These are phyloP conservation scores for Theretra japonica DNA, from an alignment of 2,888 invertebrate genomes.

Conservation along the genomic window DNA sequence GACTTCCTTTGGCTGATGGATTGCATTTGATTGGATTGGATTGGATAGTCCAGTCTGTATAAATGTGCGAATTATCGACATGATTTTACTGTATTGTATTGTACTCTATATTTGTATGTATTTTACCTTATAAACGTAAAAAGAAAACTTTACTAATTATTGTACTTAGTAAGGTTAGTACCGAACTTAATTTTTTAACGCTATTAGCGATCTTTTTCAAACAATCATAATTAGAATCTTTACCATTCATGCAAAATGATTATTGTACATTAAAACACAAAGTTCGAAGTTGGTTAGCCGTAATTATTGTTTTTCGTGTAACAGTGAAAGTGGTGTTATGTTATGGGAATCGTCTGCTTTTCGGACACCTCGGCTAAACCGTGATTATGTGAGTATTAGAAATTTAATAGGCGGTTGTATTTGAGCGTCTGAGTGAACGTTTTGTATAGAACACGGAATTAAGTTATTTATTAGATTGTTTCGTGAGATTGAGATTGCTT, in stretches of 20 bases:
- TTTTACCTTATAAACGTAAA: too few relatives aligned
- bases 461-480: background rate
- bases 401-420: slow-evolving; percentile 14
- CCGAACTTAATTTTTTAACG: too few relatives aligned
- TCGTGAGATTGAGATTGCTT: background rate
- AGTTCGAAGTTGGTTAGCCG: slow-evolving; percentile 42
- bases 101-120: too few relatives aligned
- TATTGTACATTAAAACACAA: slow-evolving; percentile 27
- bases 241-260: background rate
- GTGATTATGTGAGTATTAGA: slow-evolving; percentile 16
- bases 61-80: too few relatives aligned
- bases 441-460: background rate
- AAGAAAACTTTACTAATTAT: too few relatives aligned
- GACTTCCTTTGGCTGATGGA: too few relatives aligned
- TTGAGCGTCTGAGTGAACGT: background rate
- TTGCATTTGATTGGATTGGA: too few relatives aligned
- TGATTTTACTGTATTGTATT: too few relatives aligned
- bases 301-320: slow-evolving; percentile 63
- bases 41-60: too few relatives aligned
- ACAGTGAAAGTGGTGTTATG: slow-evolving; percentile 59
- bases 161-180: too few relatives aligned
- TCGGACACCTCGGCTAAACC: slow-evolving; percentile 2
- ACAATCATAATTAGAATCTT: background rate
- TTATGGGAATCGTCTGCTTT: slow-evolving; percentile 36
- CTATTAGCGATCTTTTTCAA: background rate